Conservation (phyloP, 2,797 vertebrate genomes). For the Gila robusta region DNA sequence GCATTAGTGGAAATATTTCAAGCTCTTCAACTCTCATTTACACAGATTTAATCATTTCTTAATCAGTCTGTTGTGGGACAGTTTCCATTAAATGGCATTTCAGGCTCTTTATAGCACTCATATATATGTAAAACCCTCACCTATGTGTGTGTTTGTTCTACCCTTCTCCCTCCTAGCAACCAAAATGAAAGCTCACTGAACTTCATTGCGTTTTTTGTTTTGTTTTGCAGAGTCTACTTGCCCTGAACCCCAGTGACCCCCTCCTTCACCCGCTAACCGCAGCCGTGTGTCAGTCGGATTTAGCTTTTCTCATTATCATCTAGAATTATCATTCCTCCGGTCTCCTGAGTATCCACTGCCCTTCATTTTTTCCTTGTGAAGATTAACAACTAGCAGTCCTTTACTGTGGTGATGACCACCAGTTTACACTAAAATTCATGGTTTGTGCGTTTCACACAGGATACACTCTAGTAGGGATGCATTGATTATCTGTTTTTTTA, state of each 20-base stretch:
- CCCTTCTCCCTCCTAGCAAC: conserved; percentile 25
- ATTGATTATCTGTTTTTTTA: background rate
- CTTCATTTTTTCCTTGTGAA: background rate
- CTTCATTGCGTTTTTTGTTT: conserved; percentile 9
- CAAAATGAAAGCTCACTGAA: conserved; percentile 24
- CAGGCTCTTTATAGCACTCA: background rate
- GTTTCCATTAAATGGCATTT: conserved; percentile 1
- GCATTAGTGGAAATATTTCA: conserved; percentile 28
- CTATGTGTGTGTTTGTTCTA: conserved; percentile 26
- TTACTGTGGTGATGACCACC: background rate
- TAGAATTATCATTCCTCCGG: conserved; percentile 1
- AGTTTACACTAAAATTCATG: background rate
- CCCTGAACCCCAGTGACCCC: conserved; percentile 8
- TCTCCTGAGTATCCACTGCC: background rate
- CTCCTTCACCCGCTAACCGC: conserved; percentile 5
- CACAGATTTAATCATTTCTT: conserved; percentile 50
- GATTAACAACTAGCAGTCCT: background rate
- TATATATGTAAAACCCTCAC: conserved; percentile 27
- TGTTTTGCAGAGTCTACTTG: background rate
- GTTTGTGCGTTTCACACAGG: background rate
- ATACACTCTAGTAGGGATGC: background rate
- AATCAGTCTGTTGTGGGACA: conserved; percentile 32
- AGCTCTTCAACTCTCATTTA: conserved; percentile 48
- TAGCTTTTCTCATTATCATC: conserved; percentile 38
- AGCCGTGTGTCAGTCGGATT: conserved; percentile 32